phyloP scores from a whole-genome alignment of 1,140 invertebrate species.

The Cephus cinctus region DNA sequence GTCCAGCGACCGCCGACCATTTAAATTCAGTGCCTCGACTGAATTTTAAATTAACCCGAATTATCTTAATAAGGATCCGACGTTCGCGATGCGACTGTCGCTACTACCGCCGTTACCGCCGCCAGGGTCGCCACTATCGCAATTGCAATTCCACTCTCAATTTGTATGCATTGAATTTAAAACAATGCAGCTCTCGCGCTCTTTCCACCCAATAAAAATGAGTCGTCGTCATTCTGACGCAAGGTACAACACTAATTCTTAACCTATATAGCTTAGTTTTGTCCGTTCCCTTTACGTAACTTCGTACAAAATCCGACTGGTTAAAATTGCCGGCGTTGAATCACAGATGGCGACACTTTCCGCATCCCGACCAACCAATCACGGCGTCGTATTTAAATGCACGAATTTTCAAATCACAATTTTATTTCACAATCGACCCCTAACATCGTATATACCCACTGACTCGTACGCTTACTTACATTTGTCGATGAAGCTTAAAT shows the following conservation, averaged over 20 bases:
- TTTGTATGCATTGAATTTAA: slow-evolving; percentile 35
- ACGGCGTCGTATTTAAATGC: no score
- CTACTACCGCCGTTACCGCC: background rate
- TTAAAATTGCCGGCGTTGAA: no score
- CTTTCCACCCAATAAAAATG: slow-evolving; percentile 25
- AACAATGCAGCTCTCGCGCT: slow-evolving; percentile 20
- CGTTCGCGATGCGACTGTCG: slow-evolving; percentile 9
- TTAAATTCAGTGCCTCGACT: slow-evolving; percentile 29
- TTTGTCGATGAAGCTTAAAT: no score
- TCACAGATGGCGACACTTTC: no score
- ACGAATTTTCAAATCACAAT: no score
- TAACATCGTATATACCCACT: no score
- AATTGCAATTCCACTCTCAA: slow-evolving; percentile 22
- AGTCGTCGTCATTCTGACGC: slow-evolving; percentile 6
- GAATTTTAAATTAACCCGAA: slow-evolving; percentile 33
- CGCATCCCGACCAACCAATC: no score
- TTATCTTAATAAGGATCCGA: slow-evolving; percentile 35
- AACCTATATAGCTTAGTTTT: no score
- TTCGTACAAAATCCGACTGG: no score
- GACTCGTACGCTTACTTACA: no score
- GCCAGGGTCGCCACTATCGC: slow-evolving; percentile 3
- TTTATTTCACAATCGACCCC: no score
- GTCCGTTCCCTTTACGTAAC: no score
- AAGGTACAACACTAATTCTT: background rate
- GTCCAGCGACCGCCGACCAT: slow-evolving; percentile 13